These are phyloP conservation scores for Phainopepla nitens DNA, from an alignment of 2,113 vertebrate species.

Conservation along the genomic window DNA sequence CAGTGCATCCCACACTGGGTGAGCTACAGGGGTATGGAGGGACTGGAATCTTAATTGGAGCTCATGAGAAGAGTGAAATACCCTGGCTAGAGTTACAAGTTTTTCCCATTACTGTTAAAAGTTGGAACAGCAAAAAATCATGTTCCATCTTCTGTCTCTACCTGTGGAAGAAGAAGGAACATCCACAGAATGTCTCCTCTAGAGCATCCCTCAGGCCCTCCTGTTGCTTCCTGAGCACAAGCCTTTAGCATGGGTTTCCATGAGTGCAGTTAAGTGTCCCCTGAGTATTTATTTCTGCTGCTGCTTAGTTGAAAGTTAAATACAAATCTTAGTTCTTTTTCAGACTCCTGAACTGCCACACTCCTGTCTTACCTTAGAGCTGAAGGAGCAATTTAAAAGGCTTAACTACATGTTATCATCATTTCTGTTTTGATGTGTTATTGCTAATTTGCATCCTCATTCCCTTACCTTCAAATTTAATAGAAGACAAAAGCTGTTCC, in stretches of 20 bases:
- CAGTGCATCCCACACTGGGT: background rate
- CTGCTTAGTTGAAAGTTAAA: background rate
- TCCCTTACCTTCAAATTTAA: conserved; percentile 56
- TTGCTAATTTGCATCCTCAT: conserved; percentile 65
- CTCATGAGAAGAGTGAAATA: background rate
- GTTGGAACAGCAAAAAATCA: background rate
- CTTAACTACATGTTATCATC: conserved; percentile 64
- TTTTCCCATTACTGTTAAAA: background rate
- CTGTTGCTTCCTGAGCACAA: background rate
- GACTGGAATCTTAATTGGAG: background rate
- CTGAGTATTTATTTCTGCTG: background rate
- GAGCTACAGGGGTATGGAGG: background rate
- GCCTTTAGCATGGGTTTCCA: background rate
- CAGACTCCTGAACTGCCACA: conserved; percentile 7
- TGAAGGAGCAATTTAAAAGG: conserved; percentile 51
- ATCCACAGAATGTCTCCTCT: background rate
- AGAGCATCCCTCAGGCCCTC: background rate
- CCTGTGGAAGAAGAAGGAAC: background rate
- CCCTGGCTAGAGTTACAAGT: background rate
- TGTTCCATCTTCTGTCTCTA: background rate
- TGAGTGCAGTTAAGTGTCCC: background rate
- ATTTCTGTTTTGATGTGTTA: conserved; percentile 55
- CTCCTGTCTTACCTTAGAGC: conserved; percentile 15
- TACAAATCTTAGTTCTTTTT: conserved; percentile 9
- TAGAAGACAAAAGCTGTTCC: conserved; percentile 35